These are phyloP conservation scores for Gymnoscopelus braueri DNA, from an alignment of 2,797 vertebrate species.

Conservation along the genomic window DNA sequence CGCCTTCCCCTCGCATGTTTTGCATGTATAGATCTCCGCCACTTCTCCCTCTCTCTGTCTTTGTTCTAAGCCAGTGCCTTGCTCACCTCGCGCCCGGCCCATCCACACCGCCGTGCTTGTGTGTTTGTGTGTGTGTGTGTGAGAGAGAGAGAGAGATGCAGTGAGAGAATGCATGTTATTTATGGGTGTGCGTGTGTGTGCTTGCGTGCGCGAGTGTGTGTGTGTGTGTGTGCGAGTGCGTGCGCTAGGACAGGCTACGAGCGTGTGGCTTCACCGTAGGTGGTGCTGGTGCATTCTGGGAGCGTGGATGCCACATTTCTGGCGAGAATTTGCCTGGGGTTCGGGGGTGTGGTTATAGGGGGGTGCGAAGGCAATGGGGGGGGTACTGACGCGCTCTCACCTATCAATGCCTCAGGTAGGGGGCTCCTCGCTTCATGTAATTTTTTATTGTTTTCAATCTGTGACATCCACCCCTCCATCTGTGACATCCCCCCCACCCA, in stretches of 20 bases:
- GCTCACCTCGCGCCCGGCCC: slow-evolving; percentile 37
- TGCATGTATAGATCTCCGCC: slow-evolving; percentile 34
- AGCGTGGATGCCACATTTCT: slow-evolving; percentile 19
- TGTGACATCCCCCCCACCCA: too few species aligned
- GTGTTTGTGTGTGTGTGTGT: slow-evolving; percentile 22
- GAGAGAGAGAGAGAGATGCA: background rate
- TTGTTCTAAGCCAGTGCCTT: background rate
- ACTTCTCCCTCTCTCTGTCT: slow-evolving; percentile 13
- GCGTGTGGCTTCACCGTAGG: slow-evolving; percentile 29
- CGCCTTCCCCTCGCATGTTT: slow-evolving; percentile 63
- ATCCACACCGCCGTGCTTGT: slow-evolving; percentile 29
- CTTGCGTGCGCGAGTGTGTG: slow-evolving; percentile 30
- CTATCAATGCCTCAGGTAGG: slow-evolving; percentile 81
- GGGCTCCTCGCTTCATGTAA: slow-evolving; percentile 72
- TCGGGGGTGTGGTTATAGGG: slow-evolving; percentile 39
- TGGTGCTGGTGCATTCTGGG: slow-evolving; percentile 45
- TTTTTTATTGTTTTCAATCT: slow-evolving; percentile 73
- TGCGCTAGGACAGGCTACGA: background rate
- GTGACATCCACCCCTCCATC: slow-evolving; percentile 10
- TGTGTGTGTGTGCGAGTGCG: slow-evolving; percentile 8
- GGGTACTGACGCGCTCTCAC: slow-evolving; percentile 67
- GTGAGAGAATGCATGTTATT: too few species aligned
- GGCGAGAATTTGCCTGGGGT: slow-evolving; percentile 67
- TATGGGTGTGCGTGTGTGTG: too few species aligned
- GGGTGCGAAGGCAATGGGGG: slow-evolving; percentile 62